Conservation (phyloP, 2,113 vertebrate genomes). For the Lathamus discolor region DNA sequence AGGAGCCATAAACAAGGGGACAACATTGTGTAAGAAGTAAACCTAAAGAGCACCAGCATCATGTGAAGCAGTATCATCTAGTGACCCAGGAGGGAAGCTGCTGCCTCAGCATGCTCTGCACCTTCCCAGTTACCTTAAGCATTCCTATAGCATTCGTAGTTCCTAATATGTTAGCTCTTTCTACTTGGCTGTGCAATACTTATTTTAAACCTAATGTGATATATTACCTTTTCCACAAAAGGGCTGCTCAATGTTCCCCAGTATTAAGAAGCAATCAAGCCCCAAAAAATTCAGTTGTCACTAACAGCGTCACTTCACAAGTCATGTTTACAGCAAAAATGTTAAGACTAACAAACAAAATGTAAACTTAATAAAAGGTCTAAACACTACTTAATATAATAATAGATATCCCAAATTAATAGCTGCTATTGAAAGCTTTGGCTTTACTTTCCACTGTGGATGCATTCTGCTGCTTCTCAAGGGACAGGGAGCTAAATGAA, state of each 20-base stretch:
- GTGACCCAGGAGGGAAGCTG: background rate
- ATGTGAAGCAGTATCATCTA: fast-evolving
- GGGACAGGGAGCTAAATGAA: background rate
- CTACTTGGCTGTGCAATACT: background rate
- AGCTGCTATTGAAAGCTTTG: background rate
- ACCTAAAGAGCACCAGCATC: background rate
- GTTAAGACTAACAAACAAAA: background rate
- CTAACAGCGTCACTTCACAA: background rate
- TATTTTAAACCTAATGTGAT: background rate
- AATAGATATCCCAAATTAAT: background rate
- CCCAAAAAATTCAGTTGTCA: background rate
- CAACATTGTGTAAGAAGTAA: background rate
- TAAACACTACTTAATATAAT: background rate
- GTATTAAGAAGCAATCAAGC: background rate
- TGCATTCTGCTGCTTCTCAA: background rate
- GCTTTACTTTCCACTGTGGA: background rate
- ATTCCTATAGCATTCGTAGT: background rate
- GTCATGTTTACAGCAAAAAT: background rate
- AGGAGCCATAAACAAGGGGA: background rate
- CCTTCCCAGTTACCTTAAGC: background rate
- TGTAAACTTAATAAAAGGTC: background rate
- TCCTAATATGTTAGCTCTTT: background rate
- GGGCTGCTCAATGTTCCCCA: background rate
- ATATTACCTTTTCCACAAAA: background rate
- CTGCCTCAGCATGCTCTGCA: background rate